Conservation (phyloP, 2,888 invertebrate species). For the Caenorhabditis macrosperma region DNA sequence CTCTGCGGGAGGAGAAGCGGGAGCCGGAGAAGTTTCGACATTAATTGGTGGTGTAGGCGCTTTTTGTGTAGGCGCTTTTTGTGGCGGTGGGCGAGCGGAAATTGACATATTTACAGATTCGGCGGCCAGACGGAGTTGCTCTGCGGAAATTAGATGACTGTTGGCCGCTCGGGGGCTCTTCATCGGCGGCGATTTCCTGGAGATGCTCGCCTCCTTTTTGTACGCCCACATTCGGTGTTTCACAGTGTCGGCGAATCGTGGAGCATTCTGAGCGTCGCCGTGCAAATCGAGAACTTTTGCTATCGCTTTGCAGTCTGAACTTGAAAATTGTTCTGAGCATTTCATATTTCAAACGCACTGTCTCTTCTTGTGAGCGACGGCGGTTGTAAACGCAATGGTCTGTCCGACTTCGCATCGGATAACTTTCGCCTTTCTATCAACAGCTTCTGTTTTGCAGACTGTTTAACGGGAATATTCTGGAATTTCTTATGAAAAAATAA, state of each 20-base stretch:
- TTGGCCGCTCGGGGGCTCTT: too few species aligned
- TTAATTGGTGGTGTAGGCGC: too few species aligned
- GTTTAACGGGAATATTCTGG: neutral
- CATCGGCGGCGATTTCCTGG: neutral
- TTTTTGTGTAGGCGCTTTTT: too few species aligned
- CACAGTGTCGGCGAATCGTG: constrained; percentile 4
- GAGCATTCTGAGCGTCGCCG: neutral
- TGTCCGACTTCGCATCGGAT: too few species aligned
- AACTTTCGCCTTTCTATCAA: too few species aligned
- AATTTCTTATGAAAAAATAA: too few species aligned
- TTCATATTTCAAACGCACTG: constrained; percentile 2
- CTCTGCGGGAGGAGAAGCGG: too few species aligned
- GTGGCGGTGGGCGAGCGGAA: too few species aligned
- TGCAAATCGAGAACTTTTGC: constrained; percentile 25
- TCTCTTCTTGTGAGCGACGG: constrained; percentile 1
- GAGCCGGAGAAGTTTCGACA: too few species aligned
- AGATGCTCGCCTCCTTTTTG: neutral
- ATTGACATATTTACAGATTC: neutral
- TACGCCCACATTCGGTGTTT: constrained; percentile 13
- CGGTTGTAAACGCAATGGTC: too few species aligned
- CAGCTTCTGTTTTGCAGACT: neutral
- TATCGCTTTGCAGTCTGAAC: constrained; percentile 32
- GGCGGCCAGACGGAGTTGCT: too few species aligned
- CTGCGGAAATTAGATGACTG: too few species aligned
- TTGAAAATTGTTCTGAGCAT: neutral